Evolutionary conservation across 2,888 invertebrate genomes (phyloP).

Genomic region (Lacanobia wlatinum): DNA sequence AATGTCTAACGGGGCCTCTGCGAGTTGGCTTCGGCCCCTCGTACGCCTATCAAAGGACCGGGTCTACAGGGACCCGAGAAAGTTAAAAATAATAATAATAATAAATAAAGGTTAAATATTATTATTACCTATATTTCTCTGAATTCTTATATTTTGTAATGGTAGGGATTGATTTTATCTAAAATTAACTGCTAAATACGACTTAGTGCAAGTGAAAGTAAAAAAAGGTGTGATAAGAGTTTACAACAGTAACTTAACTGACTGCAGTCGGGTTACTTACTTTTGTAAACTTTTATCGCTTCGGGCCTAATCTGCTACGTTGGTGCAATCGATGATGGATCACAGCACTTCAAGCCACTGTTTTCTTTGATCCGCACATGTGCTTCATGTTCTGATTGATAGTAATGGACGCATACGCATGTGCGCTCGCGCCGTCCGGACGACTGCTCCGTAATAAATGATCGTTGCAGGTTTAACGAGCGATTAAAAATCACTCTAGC

Average conservation of each 20-base stretch:
- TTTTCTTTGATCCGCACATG: conserved; percentile 56
- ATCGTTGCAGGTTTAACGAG: conserved; percentile 72
- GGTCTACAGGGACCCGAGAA: too few relatives aligned
- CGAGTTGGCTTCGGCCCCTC: too few relatives aligned
- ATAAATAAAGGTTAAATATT: too few relatives aligned
- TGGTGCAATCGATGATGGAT: conserved; percentile 35
- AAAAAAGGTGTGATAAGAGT: neutral
- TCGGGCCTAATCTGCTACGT: conserved; percentile 14
- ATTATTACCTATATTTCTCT: too few relatives aligned
- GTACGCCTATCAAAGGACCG: too few relatives aligned
- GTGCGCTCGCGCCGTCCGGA: conserved; percentile 38
- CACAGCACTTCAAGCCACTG: conserved; percentile 28
- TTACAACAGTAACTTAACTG: neutral
- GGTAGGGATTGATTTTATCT: too few relatives aligned
- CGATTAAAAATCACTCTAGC: conserved; percentile 78
- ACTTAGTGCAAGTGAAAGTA: too few relatives aligned
- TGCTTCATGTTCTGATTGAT: conserved; percentile 55
- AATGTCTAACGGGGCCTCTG: too few relatives aligned
- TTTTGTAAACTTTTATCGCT: neutral
- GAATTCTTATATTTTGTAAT: too few relatives aligned
- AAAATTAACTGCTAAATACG: too few relatives aligned
- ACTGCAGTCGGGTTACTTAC: too few relatives aligned
- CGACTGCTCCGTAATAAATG: conserved; percentile 68
- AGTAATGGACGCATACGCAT: conserved; percentile 54
- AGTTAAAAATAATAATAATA: too few relatives aligned